phyloP scores from a whole-genome alignment of 2,797 vertebrate genomes.

The Melanotaenia parkinsoni region DNA sequence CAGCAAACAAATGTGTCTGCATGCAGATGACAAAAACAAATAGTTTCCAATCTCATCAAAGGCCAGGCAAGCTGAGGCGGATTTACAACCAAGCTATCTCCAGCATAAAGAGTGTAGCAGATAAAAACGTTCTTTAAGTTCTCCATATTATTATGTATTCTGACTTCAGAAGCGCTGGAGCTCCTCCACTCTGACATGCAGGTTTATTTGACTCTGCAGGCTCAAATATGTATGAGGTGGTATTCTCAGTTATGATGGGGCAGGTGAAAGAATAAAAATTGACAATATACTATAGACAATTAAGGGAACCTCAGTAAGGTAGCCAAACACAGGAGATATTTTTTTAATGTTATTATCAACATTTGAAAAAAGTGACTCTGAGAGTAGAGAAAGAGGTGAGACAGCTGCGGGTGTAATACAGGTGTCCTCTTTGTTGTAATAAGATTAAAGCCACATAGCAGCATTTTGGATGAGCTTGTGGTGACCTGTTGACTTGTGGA shows the following conservation, averaged over 20 bases:
- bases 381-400: constrained; percentile 1
- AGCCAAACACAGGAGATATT: not conserved
- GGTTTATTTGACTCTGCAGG: constrained; percentile 10
- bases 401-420: constrained; percentile 20
- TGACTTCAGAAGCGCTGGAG: not conserved
- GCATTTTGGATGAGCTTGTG: constrained; percentile 24
- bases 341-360: not conserved
- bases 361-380: constrained; percentile 9
- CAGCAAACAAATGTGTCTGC: constrained; percentile 62
- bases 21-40: constrained; percentile 65
- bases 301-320: not conserved
- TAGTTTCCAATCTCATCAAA: constrained; percentile 65
- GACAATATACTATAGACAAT: not conserved
- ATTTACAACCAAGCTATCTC: constrained; percentile 39
- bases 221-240: constrained; percentile 1
- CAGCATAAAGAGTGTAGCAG: constrained; percentile 26
- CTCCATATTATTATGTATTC: constrained; percentile 6
- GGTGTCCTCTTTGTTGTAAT: constrained; percentile 30
- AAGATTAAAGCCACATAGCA: constrained; percentile 28
- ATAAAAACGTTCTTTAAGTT: constrained; percentile 33
- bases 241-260: not conserved
- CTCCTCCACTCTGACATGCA: constrained; percentile 21
- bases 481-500: constrained; percentile 21
- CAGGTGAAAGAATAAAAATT: constrained; percentile 1
- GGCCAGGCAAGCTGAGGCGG: constrained; percentile 26